Evolutionary conservation across 2,888 invertebrate species (phyloP).

Genomic region (Acanthosepion pharaonis): DNA sequence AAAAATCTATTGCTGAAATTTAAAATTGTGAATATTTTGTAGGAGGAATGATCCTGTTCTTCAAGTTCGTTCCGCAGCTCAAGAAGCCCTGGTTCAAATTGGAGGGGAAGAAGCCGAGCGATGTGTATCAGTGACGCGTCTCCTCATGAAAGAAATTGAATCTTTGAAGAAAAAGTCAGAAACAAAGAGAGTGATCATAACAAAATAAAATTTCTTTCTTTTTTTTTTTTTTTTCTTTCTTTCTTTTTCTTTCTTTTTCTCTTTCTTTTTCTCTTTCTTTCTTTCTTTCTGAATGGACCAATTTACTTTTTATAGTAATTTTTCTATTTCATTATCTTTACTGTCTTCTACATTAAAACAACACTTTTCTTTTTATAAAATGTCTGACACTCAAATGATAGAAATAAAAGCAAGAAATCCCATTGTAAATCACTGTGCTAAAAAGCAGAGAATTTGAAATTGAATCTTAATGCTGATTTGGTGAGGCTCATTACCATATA

Average conservation of each 20-base stretch:
- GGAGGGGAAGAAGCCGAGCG: constrained; percentile 56
- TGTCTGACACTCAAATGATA: background rate
- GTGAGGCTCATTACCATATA: background rate
- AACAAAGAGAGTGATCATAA: background rate
- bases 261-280: no score
- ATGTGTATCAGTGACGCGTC: constrained; percentile 59
- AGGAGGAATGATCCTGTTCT: constrained; percentile 64
- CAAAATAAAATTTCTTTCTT: background rate
- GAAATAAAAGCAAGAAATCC: background rate
- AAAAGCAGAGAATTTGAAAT: background rate
- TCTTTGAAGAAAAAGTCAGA: constrained; percentile 51
- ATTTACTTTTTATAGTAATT: background rate
- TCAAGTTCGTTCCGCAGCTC: constrained; percentile 58
- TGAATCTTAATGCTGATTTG: background rate
- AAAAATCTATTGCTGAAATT: background rate
- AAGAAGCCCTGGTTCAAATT: constrained; percentile 58
- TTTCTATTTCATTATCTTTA: background rate
- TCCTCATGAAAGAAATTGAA: constrained; percentile 58
- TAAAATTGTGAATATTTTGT: constrained; percentile 40
- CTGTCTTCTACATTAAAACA: background rate
- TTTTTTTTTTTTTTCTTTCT: background rate
- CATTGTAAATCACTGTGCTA: background rate
- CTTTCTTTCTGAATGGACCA: background rate
- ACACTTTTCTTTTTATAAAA: background rate
- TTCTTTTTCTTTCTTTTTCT: no score